These are phyloP conservation scores for Gymnosoma rotundatum DNA, from an alignment of 2,888 invertebrate species.

Conservation along the genomic window DNA sequence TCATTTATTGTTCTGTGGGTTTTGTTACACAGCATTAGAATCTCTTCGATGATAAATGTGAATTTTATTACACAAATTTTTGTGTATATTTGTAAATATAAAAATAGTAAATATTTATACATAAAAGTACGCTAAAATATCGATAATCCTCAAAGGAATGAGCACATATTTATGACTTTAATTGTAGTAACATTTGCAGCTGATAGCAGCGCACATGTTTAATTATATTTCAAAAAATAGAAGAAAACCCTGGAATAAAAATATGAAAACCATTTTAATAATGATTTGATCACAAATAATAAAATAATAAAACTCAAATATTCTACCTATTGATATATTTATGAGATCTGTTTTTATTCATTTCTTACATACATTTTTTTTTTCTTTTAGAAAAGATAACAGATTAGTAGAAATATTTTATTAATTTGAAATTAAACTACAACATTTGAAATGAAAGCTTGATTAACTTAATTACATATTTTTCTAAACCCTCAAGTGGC, in stretches of 20 bases:
- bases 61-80: slow-evolving; percentile 6
- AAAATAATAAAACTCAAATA: no score
- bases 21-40: slow-evolving; percentile 10
- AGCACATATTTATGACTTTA: slow-evolving; percentile 25
- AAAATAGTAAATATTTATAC: slow-evolving; percentile 14
- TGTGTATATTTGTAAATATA: slow-evolving; percentile 5
- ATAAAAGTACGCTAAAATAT: slow-evolving; percentile 5
- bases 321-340: no score
- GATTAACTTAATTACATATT: no score
- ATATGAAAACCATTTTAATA: not conserved
- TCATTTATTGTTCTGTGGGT: slow-evolving; percentile 28
- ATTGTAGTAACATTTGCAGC: slow-evolving; percentile 32
- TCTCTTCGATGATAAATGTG: slow-evolving; percentile 24
- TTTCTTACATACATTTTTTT: no score
- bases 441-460: no score
- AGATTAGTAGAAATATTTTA: no score
- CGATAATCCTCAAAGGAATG: slow-evolving; percentile 11
- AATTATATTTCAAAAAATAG: slow-evolving; percentile 13
- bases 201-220: slow-evolving; percentile 34
- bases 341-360: no score
- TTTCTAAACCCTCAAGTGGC: no score
- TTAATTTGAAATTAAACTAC: no score
- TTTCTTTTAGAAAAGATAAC: no score
- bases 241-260: not conserved
- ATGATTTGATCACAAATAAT: no score